These are phyloP conservation scores for Gandaritis pyraliata DNA, from an alignment of 2,888 invertebrate species.

Conservation along the genomic window DNA sequence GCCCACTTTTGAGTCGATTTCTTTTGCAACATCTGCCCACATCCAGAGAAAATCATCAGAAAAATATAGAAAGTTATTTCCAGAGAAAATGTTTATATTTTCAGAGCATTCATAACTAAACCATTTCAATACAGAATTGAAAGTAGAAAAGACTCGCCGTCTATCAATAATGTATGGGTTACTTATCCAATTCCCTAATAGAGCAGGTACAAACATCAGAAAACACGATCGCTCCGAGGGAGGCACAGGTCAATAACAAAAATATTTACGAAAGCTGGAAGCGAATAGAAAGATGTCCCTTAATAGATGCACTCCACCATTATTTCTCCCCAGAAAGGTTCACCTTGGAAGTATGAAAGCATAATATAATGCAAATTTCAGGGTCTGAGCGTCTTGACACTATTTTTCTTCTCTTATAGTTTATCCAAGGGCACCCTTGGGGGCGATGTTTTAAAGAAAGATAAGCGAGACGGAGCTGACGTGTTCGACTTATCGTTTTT, in stretches of 20 bases:
- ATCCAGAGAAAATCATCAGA: not conserved
- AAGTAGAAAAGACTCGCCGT: conserved; percentile 34
- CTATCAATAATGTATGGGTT: conserved; percentile 66
- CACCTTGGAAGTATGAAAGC: conserved; percentile 69
- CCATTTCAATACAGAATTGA: conserved; percentile 45
- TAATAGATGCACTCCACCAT: conserved; percentile 80
- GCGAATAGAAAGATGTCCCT: conserved; percentile 82
- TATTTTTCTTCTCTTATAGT: conserved; percentile 65
- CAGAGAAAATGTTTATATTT: conserved; percentile 7
- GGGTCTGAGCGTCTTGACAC: conserved; percentile 58
- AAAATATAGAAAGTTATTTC: not conserved
- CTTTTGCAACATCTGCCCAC: conserved; percentile 21
- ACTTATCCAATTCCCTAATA: conserved; percentile 65
- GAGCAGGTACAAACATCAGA: conserved; percentile 57
- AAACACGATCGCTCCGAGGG: conserved; percentile 53
- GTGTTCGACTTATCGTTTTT: conserved; percentile 52
- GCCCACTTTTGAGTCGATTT: conserved; percentile 18
- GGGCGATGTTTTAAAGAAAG: conserved; percentile 74
- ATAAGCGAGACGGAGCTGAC: conserved; percentile 60
- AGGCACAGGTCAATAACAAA: conserved; percentile 76
- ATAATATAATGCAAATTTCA: conserved; percentile 73
- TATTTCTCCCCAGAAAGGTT: conserved; percentile 75
- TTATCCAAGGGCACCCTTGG: conserved; percentile 64
- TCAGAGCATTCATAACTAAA: conserved; percentile 34
- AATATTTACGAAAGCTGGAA: conserved; percentile 79